Conservation (phyloP, 53 echinoderm and acorn worm species). For the Henricia sp. region DNA sequence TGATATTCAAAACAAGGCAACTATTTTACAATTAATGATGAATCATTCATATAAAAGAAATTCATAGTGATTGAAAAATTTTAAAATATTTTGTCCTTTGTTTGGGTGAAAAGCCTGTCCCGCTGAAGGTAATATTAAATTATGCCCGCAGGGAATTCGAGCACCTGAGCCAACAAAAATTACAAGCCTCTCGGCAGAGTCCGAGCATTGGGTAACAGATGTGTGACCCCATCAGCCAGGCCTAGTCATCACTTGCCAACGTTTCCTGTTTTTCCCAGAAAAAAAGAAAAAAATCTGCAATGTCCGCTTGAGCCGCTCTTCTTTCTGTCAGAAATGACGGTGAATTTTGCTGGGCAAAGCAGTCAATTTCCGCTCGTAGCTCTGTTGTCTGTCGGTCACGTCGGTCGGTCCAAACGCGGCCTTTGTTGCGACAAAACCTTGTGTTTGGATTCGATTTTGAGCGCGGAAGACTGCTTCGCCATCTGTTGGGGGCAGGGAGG, state of each 20-base stretch:
- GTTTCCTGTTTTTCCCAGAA: conserved; percentile 61
- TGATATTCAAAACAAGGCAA: too few relatives aligned
- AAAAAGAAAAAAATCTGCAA: conserved; percentile 14
- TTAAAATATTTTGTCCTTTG: not conserved
- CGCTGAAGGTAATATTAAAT: too few relatives aligned
- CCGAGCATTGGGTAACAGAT: conserved; percentile 10
- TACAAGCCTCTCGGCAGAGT: not conserved
- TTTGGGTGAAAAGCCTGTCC: too few relatives aligned
- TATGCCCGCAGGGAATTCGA: too few relatives aligned
- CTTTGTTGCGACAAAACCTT: conserved; percentile 26
- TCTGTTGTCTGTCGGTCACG: conserved; percentile 10
- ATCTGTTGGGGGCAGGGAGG: conserved; percentile 41
- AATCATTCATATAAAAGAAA: too few relatives aligned
- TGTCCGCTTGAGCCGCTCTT: not conserved
- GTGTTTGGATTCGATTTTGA: not conserved
- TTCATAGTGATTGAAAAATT: too few relatives aligned
- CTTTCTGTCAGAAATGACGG: not conserved
- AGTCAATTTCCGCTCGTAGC: conserved; percentile 50
- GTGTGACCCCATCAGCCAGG: conserved; percentile 35
- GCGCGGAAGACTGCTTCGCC: conserved; percentile 2
- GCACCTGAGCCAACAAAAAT: too few relatives aligned
- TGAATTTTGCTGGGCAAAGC: not conserved
- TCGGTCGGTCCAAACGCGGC: conserved; percentile 1
- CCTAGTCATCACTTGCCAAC: conserved; percentile 52
- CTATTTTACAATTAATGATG: too few relatives aligned